Conservation (phyloP, 2,888 invertebrate genomes). For the Marronus borbonicus region DNA sequence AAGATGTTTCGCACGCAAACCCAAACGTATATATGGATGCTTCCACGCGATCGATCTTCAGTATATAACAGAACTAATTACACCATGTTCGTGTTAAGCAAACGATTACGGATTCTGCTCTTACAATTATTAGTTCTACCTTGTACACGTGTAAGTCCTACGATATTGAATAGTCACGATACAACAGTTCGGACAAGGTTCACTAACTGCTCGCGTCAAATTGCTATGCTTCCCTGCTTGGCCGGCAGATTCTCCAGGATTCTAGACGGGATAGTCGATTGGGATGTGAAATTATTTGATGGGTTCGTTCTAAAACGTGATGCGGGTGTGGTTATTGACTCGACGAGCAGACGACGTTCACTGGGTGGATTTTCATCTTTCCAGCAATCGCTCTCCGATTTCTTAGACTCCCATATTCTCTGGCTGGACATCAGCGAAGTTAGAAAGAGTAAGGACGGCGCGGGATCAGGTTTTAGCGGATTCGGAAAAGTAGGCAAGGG, state of each 20-base stretch:
- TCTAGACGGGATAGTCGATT: constrained; percentile 64
- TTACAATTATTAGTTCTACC: background rate
- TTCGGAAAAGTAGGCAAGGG: constrained; percentile 55
- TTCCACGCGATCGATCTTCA: background rate
- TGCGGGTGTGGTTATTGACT: constrained; percentile 55
- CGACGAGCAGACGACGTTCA: constrained; percentile 21
- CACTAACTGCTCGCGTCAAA: constrained; percentile 8
- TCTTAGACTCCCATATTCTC: constrained; percentile 78
- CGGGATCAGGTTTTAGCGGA: constrained; percentile 53
- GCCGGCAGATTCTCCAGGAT: constrained; percentile 63
- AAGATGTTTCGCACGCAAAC: constrained; percentile 33
- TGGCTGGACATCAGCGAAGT: constrained; percentile 73
- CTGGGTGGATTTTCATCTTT: constrained; percentile 59
- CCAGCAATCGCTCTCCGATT: constrained; percentile 73
- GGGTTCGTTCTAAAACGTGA: constrained; percentile 65
- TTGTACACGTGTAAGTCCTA: background rate
- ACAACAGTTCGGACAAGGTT: background rate
- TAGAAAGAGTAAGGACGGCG: constrained; percentile 49
- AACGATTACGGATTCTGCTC: background rate
- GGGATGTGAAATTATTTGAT: constrained; percentile 64
- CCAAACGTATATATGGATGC: constrained; percentile 46
- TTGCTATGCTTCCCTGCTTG: constrained; percentile 60
- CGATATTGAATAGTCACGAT: background rate
- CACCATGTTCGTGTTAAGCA: background rate
- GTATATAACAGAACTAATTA: constrained; percentile 2